phyloP scores from a whole-genome alignment of 2,888 invertebrate genomes.

The Leptothorax acervorum region DNA sequence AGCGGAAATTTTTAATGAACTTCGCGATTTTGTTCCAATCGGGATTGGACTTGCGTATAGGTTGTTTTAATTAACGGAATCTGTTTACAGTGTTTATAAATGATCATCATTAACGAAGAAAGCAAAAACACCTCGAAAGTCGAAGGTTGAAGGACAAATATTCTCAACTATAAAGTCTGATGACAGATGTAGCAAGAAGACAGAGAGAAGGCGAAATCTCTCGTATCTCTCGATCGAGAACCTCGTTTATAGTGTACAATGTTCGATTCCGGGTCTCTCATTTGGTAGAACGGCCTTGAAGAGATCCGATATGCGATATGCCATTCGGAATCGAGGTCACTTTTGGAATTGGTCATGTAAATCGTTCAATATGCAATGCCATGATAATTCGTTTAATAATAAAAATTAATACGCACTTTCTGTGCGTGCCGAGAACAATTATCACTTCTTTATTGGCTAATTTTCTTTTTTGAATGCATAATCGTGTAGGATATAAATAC shows the following conservation, averaged over 20 bases:
- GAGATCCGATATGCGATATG: conserved; percentile 65
- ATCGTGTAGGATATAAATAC: not conserved
- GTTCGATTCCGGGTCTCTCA: conserved; percentile 63
- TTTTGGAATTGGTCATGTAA: conserved; percentile 60
- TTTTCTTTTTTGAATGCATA: conserved; percentile 9
- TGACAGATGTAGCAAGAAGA: conserved; percentile 1
- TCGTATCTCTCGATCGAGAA: conserved; percentile 38
- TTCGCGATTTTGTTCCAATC: not conserved
- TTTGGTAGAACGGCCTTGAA: conserved; percentile 67
- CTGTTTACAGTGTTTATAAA: conserved; percentile 33
- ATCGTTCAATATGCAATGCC: conserved; percentile 21
- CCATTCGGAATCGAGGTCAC: conserved; percentile 68
- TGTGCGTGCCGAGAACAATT: conserved; percentile 4
- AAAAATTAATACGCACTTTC: conserved; percentile 24
- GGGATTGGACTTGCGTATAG: not conserved
- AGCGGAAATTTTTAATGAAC: not conserved
- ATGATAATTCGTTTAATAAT: conserved; percentile 39
- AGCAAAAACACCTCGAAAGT: conserved; percentile 11
- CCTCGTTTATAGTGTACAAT: conserved; percentile 47
- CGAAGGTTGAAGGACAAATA: not conserved
- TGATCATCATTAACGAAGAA: conserved; percentile 19
- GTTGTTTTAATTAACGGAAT: conserved; percentile 32
- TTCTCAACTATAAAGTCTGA: conserved; percentile 15
- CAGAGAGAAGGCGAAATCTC: conserved; percentile 45
- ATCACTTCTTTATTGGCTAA: not conserved